phyloP scores from a whole-genome alignment of 2,113 vertebrate genomes.

The Laticauda laticaudata region DNA sequence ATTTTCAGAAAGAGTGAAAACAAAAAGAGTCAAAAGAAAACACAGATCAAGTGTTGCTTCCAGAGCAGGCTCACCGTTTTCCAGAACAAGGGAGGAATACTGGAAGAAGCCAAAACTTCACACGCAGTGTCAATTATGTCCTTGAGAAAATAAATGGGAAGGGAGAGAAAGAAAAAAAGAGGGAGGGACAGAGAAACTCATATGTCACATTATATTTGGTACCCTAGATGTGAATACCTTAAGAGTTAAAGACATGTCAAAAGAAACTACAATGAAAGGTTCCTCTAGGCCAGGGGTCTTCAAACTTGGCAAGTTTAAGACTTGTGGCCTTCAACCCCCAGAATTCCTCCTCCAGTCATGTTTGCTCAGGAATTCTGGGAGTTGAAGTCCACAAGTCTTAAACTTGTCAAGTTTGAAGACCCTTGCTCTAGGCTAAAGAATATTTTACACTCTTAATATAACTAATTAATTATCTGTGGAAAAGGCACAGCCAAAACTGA shows the following conservation, averaged over 20 bases:
- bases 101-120: constrained; percentile 89
- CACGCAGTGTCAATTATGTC: constrained; percentile 90
- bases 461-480: neutral
- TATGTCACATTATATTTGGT: neutral
- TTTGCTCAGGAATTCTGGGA: too few species aligned
- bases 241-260: neutral
- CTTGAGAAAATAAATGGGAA: constrained; percentile 51
- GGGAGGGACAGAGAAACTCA: neutral
- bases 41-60: neutral
- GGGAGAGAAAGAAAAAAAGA: neutral
- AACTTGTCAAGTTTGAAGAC: too few species aligned
- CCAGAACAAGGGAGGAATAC: constrained; percentile 94
- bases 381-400: too few species aligned
- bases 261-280: neutral
- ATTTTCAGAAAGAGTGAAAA: neutral
- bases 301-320: too few species aligned
- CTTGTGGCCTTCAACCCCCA: too few species aligned
- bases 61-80: constrained; percentile 81
- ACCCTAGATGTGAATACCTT: neutral
- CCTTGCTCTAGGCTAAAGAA: neutral
- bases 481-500: neutral
- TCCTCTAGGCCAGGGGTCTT: neutral
- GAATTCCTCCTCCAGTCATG: too few species aligned
- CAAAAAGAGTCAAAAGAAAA: neutral
- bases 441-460: neutral